These are phyloP conservation scores for Horisme vitalbata DNA, from an alignment of 2,888 invertebrate genomes.

Conservation along the genomic window DNA sequence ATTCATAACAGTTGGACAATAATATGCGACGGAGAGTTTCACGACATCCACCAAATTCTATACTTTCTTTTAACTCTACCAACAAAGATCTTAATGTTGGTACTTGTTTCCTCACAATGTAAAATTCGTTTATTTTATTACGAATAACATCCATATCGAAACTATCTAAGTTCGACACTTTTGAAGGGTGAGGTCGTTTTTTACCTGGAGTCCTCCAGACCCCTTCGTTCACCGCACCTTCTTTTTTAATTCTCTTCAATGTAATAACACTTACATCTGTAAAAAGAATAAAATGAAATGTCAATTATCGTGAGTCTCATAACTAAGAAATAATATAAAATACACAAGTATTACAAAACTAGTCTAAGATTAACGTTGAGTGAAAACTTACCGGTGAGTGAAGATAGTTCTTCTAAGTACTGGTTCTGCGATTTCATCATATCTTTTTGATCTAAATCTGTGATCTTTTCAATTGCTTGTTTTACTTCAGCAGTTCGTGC, in stretches of 20 bases:
- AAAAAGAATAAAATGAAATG: slow-evolving; percentile 15
- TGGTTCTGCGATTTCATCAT: slow-evolving; percentile 24
- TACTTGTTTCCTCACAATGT: slow-evolving; percentile 12
- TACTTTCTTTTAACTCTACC: slow-evolving; percentile 20
- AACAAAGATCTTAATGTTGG: slow-evolving; percentile 20
- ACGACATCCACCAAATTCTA: slow-evolving; percentile 17
- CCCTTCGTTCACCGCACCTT: no score
- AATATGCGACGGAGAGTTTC: slow-evolving; percentile 26
- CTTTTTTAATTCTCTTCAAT: slow-evolving; percentile 21
- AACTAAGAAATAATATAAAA: slow-evolving; percentile 15
- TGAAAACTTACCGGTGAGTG: slow-evolving; percentile 16
- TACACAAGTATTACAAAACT: no score
- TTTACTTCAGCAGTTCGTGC: slow-evolving; percentile 10
- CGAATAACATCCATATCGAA: slow-evolving; percentile 15
- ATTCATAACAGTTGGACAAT: slow-evolving; percentile 23
- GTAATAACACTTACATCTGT: slow-evolving; percentile 19
- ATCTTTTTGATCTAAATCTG: slow-evolving; percentile 23
- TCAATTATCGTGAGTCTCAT: slow-evolving; percentile 13
- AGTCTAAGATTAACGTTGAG: no score
- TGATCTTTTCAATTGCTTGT: slow-evolving; percentile 11
- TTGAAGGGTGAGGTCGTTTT: slow-evolving; percentile 17
- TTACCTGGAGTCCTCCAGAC: slow-evolving; percentile 21
- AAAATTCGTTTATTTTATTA: slow-evolving; percentile 15
- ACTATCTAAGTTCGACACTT: slow-evolving; percentile 18
- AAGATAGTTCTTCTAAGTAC: slow-evolving; percentile 21